Base-by-base conservation (phyloP, 35 echinoderm and acorn worm species). In the Apostichopus parvimensis region DNA sequence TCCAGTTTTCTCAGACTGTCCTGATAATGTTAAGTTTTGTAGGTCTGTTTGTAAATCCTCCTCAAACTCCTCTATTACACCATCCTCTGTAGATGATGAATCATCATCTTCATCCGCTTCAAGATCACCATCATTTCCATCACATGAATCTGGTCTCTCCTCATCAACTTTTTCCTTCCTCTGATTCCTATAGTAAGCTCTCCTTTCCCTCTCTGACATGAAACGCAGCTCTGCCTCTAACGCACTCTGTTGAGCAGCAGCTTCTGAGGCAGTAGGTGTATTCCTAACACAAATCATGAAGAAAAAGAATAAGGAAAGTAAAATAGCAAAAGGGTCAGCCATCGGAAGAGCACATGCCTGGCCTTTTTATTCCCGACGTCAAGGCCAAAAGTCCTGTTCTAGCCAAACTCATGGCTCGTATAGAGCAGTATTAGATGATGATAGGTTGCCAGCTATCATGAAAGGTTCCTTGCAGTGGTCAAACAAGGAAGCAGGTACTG, bases 151-250 rank as follows among this genome's bases (percentile, higher is more conserved):
- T 71, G 53, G n/a, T 34, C 57, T 21, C 6, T 64, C 87, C 78
- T 14, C 78, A 15, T 79, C 77, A 6, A 9, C 18, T 56, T 56
- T 25, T 1, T 59, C 91, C 56, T 97, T 92, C 6, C 79, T 90
- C 62, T 92, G 88, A 22, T 21, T 75, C 17, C 91, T 34, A 59
- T 95, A 88, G 71, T 91, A 94, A 9, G 96, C 89, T 53, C 92
- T 93, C 79, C 92, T 91, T 20, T 94, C 57, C 62, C 88, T 95
- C 62, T 95, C 96, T 52, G 91, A 54, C 57, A 95, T 92, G 10
- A 21, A 25, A 18, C 79, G 92, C 6, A 98, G 86, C 58, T 98
- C 93, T 34, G 54, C 60, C 79, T 92, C 34, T 14, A 93, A 57
- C 20, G 87, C 65, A 18, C 92, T 94, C n/a, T 87, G 80, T 54